phyloP scores from a whole-genome alignment of 2,113 vertebrate species.

The Lepidothrix coronata region DNA sequence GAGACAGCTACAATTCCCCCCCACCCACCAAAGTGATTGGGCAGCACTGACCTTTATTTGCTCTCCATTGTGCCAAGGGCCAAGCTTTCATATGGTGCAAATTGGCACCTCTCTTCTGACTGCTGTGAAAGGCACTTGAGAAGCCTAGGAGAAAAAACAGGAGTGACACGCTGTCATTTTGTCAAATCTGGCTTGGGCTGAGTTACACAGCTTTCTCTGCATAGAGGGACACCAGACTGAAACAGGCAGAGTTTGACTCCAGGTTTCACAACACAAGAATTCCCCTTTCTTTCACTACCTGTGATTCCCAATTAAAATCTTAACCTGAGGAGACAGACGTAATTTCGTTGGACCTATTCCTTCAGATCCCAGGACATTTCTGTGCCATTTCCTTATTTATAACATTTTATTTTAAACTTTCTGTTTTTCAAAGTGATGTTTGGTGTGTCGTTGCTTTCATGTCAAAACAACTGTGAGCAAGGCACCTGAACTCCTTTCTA shows the following conservation, averaged over 20 bases:
- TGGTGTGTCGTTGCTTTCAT: neutral
- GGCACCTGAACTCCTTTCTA: neutral
- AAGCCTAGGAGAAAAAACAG: neutral
- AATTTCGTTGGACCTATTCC: neutral
- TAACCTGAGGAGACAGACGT: neutral
- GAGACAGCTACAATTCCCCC: neutral
- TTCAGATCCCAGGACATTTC: neutral
- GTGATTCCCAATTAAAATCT: neutral
- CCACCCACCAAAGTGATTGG: fast-evolving
- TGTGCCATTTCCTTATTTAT: neutral
- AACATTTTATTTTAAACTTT: neutral
- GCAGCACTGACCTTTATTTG: neutral
- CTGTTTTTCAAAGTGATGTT: neutral
- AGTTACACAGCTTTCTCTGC: neutral
- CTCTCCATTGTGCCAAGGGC: neutral
- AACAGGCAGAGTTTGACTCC: neutral
- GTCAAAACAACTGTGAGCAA: neutral
- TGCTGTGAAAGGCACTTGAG: neutral
- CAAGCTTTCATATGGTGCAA: neutral
- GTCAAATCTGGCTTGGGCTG: neutral
- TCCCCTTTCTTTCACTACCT: neutral
- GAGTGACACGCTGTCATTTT: neutral
- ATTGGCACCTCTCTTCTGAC: neutral
- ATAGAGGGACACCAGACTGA: fast-evolving
- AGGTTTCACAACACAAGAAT: neutral